Conservation (phyloP, 2,888 invertebrate species). For the Drosophila melanocephala region DNA sequence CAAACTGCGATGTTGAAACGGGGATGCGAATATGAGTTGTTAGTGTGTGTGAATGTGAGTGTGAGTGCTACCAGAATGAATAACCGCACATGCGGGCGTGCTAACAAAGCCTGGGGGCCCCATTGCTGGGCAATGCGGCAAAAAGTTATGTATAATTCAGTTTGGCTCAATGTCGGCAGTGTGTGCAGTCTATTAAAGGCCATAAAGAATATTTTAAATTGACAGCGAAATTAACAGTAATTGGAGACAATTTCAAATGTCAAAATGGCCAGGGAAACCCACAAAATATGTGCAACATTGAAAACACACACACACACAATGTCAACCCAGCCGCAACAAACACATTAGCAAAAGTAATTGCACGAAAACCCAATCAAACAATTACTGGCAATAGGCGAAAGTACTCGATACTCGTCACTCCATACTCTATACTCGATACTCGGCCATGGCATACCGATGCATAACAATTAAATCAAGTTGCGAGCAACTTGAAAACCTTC, state of each 20-base stretch:
- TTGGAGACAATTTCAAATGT: slow-evolving; percentile 69
- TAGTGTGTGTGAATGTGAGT: neutral
- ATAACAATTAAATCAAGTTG: slow-evolving; percentile 23
- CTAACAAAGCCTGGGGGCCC: neutral
- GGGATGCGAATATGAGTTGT: neutral
- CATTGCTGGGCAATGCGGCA: slow-evolving; percentile 9
- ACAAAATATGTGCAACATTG: slow-evolving; percentile 44
- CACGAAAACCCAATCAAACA: slow-evolving; percentile 20
- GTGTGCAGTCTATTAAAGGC: slow-evolving; percentile 13
- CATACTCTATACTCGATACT: slow-evolving; percentile 27
- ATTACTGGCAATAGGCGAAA: slow-evolving; percentile 38
- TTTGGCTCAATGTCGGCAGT: slow-evolving; percentile 26
- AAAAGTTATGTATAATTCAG: slow-evolving; percentile 28
- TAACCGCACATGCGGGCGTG: neutral
- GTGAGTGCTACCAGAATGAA: neutral
- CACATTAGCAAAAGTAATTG: slow-evolving; percentile 11
- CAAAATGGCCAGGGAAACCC: slow-evolving; percentile 66
- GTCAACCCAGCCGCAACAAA: slow-evolving; percentile 11
- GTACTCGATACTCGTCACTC: slow-evolving; percentile 23
- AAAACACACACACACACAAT: slow-evolving; percentile 21
- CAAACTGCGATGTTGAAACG: neutral
- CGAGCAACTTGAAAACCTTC: slow-evolving; percentile 33
- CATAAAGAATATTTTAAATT: slow-evolving; percentile 37
- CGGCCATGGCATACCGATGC: slow-evolving; percentile 36
- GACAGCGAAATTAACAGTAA: slow-evolving; percentile 56